A percentile compares a stretch with the other conserved stretches of the same genome.
Evolutionary conservation across 2,113 vertebrate genomes (phyloP).

Genomic region (Phylloscopus trochiloides): DNA sequence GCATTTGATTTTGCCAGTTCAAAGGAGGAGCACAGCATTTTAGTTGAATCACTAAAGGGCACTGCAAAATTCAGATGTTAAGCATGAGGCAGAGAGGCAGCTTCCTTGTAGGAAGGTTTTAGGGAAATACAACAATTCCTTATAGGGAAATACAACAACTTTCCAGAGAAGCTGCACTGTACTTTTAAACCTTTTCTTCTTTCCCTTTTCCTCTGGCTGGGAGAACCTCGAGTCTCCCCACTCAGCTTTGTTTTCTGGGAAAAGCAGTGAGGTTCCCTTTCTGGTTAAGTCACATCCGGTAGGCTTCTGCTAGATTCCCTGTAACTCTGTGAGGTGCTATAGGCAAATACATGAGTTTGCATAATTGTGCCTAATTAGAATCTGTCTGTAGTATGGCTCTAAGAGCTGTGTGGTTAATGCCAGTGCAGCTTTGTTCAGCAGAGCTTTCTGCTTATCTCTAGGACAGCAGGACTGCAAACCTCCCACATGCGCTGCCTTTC

Average conservation of each 20-base stretch:
- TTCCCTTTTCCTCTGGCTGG: background rate
- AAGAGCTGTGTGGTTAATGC: background rate
- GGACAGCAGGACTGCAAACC: background rate
- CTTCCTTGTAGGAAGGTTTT: background rate
- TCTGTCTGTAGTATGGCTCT: background rate
- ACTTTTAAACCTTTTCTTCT: background rate
- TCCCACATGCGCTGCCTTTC: background rate
- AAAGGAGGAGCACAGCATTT: background rate
- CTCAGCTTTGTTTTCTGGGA: background rate
- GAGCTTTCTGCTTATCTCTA: conserved; percentile 27
- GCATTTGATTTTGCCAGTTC: background rate
- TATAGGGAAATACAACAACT: background rate
- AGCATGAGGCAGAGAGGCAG: background rate
- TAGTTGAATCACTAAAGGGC: background rate
- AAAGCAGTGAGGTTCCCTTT: background rate
- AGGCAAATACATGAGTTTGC: background rate
- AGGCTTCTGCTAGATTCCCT: background rate
- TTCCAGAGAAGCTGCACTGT: background rate
- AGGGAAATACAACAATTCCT: too few species aligned
- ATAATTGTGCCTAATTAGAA: conserved; percentile 18
- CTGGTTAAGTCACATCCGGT: background rate
- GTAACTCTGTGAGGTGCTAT: background rate
- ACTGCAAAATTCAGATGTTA: background rate
- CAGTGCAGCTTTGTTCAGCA: background rate
- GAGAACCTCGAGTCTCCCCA: background rate